These are phyloP conservation scores for Zaprionus nigranus DNA, from an alignment of 1,140 invertebrate genomes.

Conservation along the genomic window DNA sequence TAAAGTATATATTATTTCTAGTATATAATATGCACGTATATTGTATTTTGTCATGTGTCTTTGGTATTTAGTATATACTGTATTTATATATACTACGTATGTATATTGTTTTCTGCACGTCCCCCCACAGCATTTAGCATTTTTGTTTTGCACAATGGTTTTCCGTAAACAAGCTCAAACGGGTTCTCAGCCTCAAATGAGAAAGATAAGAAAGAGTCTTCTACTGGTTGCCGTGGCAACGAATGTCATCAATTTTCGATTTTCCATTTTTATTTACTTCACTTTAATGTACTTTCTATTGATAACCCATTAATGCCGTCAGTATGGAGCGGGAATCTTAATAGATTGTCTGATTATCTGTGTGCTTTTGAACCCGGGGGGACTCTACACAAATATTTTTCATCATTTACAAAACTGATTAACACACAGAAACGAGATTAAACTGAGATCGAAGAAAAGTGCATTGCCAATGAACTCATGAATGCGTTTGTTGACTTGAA, in stretches of 20 bases:
- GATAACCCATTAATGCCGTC: constrained; percentile 72
- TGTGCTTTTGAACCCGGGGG: constrained; percentile 25
- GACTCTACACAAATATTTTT: constrained; percentile 65
- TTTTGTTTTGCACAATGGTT: constrained; percentile 12
- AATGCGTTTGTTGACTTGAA: constrained; percentile 52
- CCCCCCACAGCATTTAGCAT: constrained; percentile 22
- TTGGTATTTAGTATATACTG: constrained; percentile 17
- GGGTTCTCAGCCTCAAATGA: constrained; percentile 17
- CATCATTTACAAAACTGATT: constrained; percentile 40
- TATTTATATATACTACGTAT: constrained; percentile 5
- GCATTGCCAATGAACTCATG: constrained; percentile 39
- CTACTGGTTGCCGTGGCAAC: constrained; percentile 16
- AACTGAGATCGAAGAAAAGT: constrained; percentile 37
- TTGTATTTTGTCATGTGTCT: constrained; percentile 31
- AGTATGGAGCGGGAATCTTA: constrained; percentile 31
- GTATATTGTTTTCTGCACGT: constrained; percentile 34
- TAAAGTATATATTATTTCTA: constrained; percentile 9
- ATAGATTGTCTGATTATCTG: constrained; percentile 21
- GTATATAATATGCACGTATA: constrained; percentile 26
- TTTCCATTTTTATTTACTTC: constrained; percentile 56
- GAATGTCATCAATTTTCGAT: constrained; percentile 34
- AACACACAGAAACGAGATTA: constrained; percentile 4
- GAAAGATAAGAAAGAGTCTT: constrained; percentile 14
- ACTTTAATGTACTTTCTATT: constrained; percentile 21
- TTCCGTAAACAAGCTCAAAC: constrained; percentile 21